Conservation (phyloP, 2,797 vertebrate genomes). For the Oophaga sylvatica region DNA sequence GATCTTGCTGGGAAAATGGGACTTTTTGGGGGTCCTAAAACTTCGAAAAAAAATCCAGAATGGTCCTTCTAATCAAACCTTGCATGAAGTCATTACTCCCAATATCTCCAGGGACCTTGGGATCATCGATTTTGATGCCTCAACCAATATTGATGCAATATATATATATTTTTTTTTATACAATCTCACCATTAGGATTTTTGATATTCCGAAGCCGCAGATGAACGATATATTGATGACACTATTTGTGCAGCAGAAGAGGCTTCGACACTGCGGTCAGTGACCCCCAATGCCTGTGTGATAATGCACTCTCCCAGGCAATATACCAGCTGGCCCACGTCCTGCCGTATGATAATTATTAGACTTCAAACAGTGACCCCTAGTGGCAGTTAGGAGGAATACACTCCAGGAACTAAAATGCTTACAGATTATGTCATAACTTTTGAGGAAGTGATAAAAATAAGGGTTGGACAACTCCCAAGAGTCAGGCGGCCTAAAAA, state of each 20-base stretch:
- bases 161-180: not conserved
- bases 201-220: not conserved
- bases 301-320: not conserved
- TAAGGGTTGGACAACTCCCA: not conserved
- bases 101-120: not conserved
- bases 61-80: not conserved
- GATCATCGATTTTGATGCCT: not conserved
- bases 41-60: not conserved
- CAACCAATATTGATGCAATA: not conserved
- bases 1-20: not conserved
- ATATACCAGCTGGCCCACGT: not conserved
- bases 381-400: not conserved
- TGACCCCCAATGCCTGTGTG: not conserved
- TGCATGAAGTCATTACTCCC: not conserved
- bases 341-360: not conserved
- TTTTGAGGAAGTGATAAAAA: not conserved
- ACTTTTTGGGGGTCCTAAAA: too few species aligned
- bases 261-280: not conserved
- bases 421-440: not conserved
- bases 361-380: not conserved
- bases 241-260: not conserved
- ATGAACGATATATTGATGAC: not conserved
- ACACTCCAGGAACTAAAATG: not conserved
- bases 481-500: not conserved
- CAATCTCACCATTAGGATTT: not conserved